Evolutionary conservation across 2,888 invertebrate genomes (phyloP), one percentile per base, ranked within the genome.

Genomic region (Gastrophysa polygoni): DNA sequence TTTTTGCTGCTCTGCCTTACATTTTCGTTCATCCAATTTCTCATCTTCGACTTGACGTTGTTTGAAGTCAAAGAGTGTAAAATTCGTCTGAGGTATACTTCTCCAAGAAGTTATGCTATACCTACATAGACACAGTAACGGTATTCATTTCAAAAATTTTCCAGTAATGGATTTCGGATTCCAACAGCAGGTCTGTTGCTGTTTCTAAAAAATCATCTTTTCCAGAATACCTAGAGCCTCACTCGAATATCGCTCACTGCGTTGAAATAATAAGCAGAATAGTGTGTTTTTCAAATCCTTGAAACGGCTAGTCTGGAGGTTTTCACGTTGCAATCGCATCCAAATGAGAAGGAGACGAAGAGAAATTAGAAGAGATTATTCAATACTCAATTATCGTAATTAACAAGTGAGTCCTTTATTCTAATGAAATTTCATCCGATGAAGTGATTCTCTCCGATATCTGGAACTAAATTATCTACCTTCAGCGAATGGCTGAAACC

Each of bases 41-140:
- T 67, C 69, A 73, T 75, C 75, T 73, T 76, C 72, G 70, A 72
- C 72, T 73, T 68, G 71, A 67, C 73, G 67, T 75, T 78, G 78
- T 79, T 80, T 76, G 77, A 78, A 80, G 79, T 80, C 81, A 80
- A 81, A 81, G 80, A 80, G 81, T 81, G 81, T 81, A 81, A 81
- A 81, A 81, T 81, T 81, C 79, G 72, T 72, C 76, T 75, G 78
- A 77, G 77, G 79, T 24, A 24, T 7, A 24, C 24, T 5, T 24
- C 7, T 24, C 24, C 7, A 24, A 24, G n/a, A n/a, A 5, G 24
- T 7, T 5, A 24, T 24, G 3, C 24, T n/a, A n/a, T n/a, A n/a
- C n/a, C n/a, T 24, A 24, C 24, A 24, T 5, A 24, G 7, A 24
- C 24, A 24, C 24, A 24, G 24, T n/a, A n/a, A n/a, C n/a, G n/a